Evolutionary conservation across 2,797 vertebrate genomes (phyloP), one percentile per base, ranked within the genome.

Genomic region (Poecilia velifera): DNA sequence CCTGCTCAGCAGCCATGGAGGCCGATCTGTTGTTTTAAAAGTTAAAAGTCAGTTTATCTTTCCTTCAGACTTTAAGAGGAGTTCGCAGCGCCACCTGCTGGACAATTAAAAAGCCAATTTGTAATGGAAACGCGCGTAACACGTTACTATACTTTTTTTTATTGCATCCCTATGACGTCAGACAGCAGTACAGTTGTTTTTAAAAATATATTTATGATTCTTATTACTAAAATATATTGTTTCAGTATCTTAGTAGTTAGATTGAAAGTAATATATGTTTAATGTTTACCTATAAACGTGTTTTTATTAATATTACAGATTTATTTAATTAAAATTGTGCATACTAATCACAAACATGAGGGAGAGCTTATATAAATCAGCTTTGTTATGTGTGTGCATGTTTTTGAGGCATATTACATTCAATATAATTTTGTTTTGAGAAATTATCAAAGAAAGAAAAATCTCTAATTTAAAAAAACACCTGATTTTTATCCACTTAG

Each of bases 21-120:
- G 76, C 78, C 43, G 43, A 83, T 77, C 90, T 88, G 91, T 93
- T 91, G 91, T 87, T 93, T 93, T 92, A 93, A 88, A 85, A 78
- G 86, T 86, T 89, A 75, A 88, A 90, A 79, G 83, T 83, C 22
- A 16, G 81, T 89, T 90, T 89, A 90, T 86, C 88, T 89, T 47
- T 81, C 87, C 77, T 89, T 91, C 87, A 78, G 90, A 84, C 73
- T 87, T 9, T 4, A 84, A 84, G 77, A 91, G 84, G 85, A 76
- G 78, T 88, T 84, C 78, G 80, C 85, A 91, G 88, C 72, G 94
- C 88, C 93, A 88, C 90, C 88, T 31, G 71, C 81, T 93, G 92
- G 93, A 87, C 84, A 49, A 34, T 76, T 20, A 0, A 39, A 36
- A 76, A 10, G 80, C 3, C 31, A 18, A 12, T 39, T 41, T 70